phyloP scores from a whole-genome alignment of 1,140 invertebrate species.

The Drosophila carrolli region DNA sequence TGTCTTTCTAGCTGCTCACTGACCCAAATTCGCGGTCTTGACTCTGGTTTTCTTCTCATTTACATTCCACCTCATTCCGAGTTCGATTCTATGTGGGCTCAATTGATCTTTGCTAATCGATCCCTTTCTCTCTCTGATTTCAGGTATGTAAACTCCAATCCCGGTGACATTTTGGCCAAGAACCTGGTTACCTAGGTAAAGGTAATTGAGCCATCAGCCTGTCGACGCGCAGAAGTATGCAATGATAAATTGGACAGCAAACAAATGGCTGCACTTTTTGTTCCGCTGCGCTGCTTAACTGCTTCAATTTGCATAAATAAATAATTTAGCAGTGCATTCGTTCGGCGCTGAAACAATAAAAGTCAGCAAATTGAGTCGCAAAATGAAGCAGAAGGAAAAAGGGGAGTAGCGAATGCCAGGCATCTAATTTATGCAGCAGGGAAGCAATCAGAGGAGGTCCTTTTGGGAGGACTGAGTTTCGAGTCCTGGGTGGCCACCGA shows the following conservation, averaged over 20 bases:
- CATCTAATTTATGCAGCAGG: constrained; percentile 70
- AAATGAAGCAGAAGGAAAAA: constrained; percentile 38
- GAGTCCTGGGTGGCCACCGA: neutral
- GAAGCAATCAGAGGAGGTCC: constrained; percentile 30
- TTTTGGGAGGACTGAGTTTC: neutral
- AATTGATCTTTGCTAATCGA: constrained; percentile 26
- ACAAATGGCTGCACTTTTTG: constrained; percentile 64
- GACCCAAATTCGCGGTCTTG: constrained; percentile 67
- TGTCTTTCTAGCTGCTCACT: constrained; percentile 28
- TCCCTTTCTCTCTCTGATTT: constrained; percentile 16
- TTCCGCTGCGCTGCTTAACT: constrained; percentile 59
- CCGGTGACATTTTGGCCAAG: constrained; percentile 2
- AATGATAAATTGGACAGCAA: constrained; percentile 68
- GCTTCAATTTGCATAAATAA: constrained; percentile 82
- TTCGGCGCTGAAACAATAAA: constrained; percentile 66
- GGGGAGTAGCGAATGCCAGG: neutral
- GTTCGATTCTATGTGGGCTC: constrained; percentile 29
- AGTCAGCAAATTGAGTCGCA: constrained; percentile 76
- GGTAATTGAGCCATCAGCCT: constrained; percentile 66
- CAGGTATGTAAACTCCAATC: constrained; percentile 57
- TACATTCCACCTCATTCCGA: constrained; percentile 45
- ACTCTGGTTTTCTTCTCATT: constrained; percentile 71
- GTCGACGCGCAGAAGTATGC: constrained; percentile 68
- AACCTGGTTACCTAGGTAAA: constrained; percentile 31
- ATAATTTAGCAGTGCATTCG: constrained; percentile 70